A percentile compares a stretch with the other conserved stretches of the same genome.
Conservation (phyloP, 2,888 invertebrate species). For the Hirtodrosophila duncani region DNA sequence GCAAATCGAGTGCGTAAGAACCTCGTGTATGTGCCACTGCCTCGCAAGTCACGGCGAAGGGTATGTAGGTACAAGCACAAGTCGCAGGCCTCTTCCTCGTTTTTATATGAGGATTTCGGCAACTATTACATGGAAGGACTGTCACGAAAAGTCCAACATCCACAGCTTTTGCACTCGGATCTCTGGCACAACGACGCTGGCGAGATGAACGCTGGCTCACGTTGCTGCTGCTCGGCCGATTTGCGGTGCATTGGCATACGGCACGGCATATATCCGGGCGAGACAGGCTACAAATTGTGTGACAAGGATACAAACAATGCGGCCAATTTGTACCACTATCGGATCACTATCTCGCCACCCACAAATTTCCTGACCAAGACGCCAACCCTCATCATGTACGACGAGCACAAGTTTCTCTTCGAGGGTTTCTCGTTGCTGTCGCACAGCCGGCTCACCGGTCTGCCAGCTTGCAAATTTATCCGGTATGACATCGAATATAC, state of each 20-base stretch:
- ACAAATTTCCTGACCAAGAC: slow-evolving; percentile 93
- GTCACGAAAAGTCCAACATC: slow-evolving; percentile 93
- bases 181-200: slow-evolving; percentile 98
- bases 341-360: slow-evolving; percentile 90
- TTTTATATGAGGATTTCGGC: slow-evolving; percentile 73
- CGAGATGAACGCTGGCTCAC: slow-evolving; percentile 98
- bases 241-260: slow-evolving; percentile 93
- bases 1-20: slow-evolving; percentile 81
- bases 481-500: slow-evolving; percentile 98
- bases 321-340: slow-evolving; percentile 91
- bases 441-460: slow-evolving; percentile 89
- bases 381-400: slow-evolving; percentile 94
- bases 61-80: slow-evolving; percentile 88
- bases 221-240: slow-evolving; percentile 95
- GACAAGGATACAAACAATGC: slow-evolving; percentile 89
- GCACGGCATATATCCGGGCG: slow-evolving; percentile 97
- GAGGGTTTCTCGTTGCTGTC: slow-evolving; percentile 98
- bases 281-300: slow-evolving; percentile 86
- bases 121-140: slow-evolving; percentile 90
- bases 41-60: slow-evolving; percentile 83
- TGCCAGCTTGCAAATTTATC: slow-evolving; percentile 92
- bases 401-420: slow-evolving; percentile 96
- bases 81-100: slow-evolving; percentile 77
- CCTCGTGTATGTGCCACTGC: slow-evolving; percentile 84
- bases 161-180: slow-evolving; percentile 93